Conservation (phyloP, 2,113 vertebrate genomes). For the Oryzias melastigma region DNA sequence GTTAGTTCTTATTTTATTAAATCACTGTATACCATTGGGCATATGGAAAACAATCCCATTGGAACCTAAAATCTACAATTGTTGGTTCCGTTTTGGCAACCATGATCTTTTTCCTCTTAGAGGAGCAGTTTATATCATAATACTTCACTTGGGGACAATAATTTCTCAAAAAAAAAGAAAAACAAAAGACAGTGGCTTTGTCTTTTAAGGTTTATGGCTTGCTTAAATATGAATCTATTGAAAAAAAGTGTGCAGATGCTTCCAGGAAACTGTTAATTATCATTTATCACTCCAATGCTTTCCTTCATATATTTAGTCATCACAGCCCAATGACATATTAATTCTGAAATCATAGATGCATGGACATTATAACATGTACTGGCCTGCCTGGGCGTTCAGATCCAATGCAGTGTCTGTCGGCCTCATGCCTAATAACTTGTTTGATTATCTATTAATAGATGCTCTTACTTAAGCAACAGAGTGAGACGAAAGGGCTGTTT, state of each 20-base stretch:
- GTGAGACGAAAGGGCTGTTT: slow-evolving; percentile 18
- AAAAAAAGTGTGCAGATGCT: slow-evolving; percentile 13
- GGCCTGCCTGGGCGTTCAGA: slow-evolving; percentile 83
- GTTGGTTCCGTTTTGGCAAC: background rate
- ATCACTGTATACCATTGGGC: slow-evolving; percentile 77
- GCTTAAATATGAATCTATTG: background rate
- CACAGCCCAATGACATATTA: slow-evolving; percentile 93
- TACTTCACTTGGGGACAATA: background rate
- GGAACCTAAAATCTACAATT: slow-evolving; percentile 5
- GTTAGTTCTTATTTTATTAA: slow-evolving; percentile 23
- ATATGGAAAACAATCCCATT: slow-evolving; percentile 45
- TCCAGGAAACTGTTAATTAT: slow-evolving; percentile 37
- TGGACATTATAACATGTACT: slow-evolving; percentile 77
- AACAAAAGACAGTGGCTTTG: background rate
- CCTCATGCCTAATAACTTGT: slow-evolving; percentile 1
- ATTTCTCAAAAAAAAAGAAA: background rate
- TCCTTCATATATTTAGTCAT: slow-evolving; percentile 42
- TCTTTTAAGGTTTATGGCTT: slow-evolving; percentile 2
- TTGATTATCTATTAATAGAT: slow-evolving; percentile 3
- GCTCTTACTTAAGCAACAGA: slow-evolving; percentile 17
- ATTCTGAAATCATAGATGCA: slow-evolving; percentile 80
- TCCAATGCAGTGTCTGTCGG: slow-evolving; percentile 73
- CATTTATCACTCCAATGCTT: slow-evolving; percentile 7
- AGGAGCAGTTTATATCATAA: too few species aligned
- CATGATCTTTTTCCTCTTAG: too few species aligned